Conservation (phyloP, 2,888 invertebrate genomes). For the Elmis aenea region DNA sequence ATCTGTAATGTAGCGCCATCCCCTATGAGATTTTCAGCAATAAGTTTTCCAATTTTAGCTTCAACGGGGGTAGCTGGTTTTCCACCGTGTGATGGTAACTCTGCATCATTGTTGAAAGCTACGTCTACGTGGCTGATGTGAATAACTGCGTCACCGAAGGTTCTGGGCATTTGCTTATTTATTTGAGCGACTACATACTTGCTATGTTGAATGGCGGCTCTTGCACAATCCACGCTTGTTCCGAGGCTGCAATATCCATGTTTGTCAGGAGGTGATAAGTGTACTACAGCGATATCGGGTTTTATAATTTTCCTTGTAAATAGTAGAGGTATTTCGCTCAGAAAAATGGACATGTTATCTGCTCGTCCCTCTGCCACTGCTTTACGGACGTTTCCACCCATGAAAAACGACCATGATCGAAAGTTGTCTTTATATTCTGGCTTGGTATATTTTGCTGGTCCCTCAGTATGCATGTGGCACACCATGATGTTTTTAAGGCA, state of each 20-base stretch:
- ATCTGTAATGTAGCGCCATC: conserved; percentile 93
- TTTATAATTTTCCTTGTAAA: too few species aligned
- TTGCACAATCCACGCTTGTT: conserved; percentile 86
- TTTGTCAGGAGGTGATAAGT: too few species aligned
- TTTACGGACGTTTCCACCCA: conserved; percentile 87
- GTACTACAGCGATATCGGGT: too few species aligned
- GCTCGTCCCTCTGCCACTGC: conserved; percentile 83
- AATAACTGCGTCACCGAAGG: conserved; percentile 85
- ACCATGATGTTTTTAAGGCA: conserved; percentile 63
- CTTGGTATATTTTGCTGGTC: too few species aligned
- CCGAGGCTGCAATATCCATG: too few species aligned
- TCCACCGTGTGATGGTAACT: conserved; percentile 67
- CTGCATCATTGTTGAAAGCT: conserved; percentile 66
- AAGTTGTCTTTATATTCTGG: conserved; percentile 58
- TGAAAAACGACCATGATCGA: conserved; percentile 84
- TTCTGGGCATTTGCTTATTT: too few species aligned
- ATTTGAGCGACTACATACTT: too few species aligned
- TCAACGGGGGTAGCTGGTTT: conserved; percentile 59
- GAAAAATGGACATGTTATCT: conserved; percentile 86
- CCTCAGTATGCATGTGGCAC: too few species aligned
- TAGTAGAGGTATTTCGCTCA: conserved; percentile 86
- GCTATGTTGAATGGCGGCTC: conserved; percentile 80
- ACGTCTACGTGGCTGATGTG: conserved; percentile 89
- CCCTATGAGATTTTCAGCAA: conserved; percentile 85
- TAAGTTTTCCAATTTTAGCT: too few species aligned